A percentile compares a stretch with the other conserved stretches of the same genome.
Conservation (phyloP, 2,113 vertebrate genomes). For the Laticauda laticaudata region DNA sequence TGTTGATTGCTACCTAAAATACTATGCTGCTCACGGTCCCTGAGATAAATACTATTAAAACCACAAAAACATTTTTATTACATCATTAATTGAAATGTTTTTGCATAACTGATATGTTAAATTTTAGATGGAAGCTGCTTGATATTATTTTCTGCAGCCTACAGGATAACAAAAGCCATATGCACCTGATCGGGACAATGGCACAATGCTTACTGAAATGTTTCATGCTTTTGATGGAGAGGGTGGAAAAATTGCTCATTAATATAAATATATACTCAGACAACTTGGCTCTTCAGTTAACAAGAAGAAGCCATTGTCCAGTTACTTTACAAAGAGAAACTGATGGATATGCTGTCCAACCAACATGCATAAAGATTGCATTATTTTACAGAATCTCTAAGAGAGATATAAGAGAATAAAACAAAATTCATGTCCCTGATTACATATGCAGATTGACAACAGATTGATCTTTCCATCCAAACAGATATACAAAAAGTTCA, state of each 20-base stretch:
- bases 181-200: background rate
- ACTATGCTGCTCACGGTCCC: background rate
- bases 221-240: constrained; percentile 26
- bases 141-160: constrained; percentile 13
- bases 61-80: background rate
- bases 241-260: constrained; percentile 34
- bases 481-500: background rate
- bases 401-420: background rate
- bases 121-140: background rate
- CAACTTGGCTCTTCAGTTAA: constrained; percentile 6
- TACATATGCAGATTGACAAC: background rate
- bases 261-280: constrained; percentile 1
- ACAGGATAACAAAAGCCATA: constrained; percentile 20
- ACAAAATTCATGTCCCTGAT: background rate
- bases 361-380: background rate
- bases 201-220: constrained; percentile 12
- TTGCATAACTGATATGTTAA: background rate
- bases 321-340: constrained; percentile 11
- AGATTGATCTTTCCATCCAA: background rate
- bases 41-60: background rate
- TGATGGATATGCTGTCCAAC: background rate
- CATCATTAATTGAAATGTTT: background rate
- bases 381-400: background rate
- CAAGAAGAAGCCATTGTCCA: constrained; percentile 11
- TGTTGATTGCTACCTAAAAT: background rate